Percentiles rank a stretch among this genome's conserved stretches.
phyloP scores from a whole-genome alignment of 2,888 invertebrate species.

The Ethmia dodecea region DNA sequence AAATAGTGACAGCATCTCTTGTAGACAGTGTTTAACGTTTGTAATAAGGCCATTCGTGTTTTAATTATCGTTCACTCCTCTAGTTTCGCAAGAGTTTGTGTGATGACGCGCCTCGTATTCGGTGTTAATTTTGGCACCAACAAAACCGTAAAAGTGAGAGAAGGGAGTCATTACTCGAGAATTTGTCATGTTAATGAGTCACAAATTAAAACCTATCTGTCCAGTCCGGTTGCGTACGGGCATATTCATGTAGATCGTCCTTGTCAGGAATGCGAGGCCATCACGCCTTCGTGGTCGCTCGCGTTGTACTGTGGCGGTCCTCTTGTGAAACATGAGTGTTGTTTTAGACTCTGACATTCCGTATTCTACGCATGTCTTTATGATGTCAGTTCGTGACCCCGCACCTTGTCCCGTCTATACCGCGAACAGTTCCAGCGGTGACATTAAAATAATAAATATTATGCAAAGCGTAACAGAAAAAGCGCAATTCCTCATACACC shows the following conservation, averaged over 20 bases:
- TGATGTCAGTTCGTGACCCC: constrained; percentile 42
- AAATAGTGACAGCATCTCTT: too few relatives aligned
- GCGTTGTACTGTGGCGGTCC: constrained; percentile 54
- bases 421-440: constrained; percentile 2
- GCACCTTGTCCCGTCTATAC: constrained; percentile 32
- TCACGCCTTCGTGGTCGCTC: constrained; percentile 58
- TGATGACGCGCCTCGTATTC: too few relatives aligned
- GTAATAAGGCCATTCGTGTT: too few relatives aligned
- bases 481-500: too few relatives aligned
- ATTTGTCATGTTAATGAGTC: constrained; percentile 22
- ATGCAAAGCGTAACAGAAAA: too few relatives aligned
- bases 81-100: too few relatives aligned
- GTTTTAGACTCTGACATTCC: constrained; percentile 49
- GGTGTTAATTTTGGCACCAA: constrained; percentile 2
- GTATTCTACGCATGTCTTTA: constrained; percentile 57
- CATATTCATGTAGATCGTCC: constrained; percentile 54
- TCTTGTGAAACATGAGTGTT: constrained; percentile 60
- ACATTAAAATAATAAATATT: too few relatives aligned
- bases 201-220: constrained; percentile 15
- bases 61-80: too few relatives aligned
- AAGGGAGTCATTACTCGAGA: constrained; percentile 12
- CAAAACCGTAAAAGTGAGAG: constrained; percentile 1
- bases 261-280: constrained; percentile 76
- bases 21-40: too few relatives aligned
- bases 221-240: constrained; percentile 29